phyloP scores from a whole-genome alignment of 1,140 invertebrate species.

The Drosophila serrata region DNA sequence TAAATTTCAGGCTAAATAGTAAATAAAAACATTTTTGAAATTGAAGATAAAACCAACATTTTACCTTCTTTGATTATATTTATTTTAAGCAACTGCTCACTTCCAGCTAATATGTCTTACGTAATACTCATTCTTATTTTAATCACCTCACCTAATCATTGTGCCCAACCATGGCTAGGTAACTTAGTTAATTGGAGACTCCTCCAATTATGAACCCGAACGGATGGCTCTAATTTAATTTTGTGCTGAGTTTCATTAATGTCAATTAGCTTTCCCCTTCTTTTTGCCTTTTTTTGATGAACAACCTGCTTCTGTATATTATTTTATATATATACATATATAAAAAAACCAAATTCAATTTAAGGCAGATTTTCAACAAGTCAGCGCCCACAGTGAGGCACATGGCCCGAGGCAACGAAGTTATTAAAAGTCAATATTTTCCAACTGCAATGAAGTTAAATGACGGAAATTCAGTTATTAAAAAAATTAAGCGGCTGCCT shows the following conservation, averaged over 20 bases:
- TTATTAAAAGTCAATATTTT: conserved; percentile 80
- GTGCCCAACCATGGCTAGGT: conserved; percentile 5
- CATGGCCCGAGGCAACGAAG: conserved; percentile 45
- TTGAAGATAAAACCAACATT: too few species aligned
- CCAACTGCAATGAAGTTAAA: conserved; percentile 61
- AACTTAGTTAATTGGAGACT: conserved; percentile 23
- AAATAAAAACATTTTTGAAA: neutral
- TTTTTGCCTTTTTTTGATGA: conserved; percentile 5
- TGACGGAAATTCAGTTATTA: conserved; percentile 79
- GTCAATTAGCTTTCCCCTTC: conserved; percentile 38
- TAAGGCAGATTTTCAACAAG: conserved; percentile 39
- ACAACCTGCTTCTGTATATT: conserved; percentile 7
- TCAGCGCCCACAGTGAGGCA: conserved; percentile 46
- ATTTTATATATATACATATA: conserved; percentile 3
- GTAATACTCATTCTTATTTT: conserved; percentile 9
- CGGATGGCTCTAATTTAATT: conserved; percentile 39
- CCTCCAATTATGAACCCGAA: conserved; percentile 8
- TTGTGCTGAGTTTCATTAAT: conserved; percentile 27
- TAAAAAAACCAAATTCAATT: conserved; percentile 52
- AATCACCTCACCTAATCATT: conserved; percentile 23
- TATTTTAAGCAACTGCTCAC: neutral
- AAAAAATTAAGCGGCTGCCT: conserved; percentile 34
- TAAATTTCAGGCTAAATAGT: neutral
- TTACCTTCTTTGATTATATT: neutral
- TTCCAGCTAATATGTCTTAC: neutral